phyloP scores from a whole-genome alignment of 2,113 vertebrate genomes.

The western clawed frog (Xenopus tropicalis) region UCB_Xtro_10.0 CM004450.2:12277001-12277500 shows the following conservation, averaged over 20 bases:
- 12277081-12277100: conserved; percentile 93
- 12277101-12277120: conserved; percentile 95
- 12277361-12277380: conserved; percentile 71
- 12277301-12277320: conserved; percentile 54
- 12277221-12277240: conserved; percentile 65
- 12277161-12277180: conserved; percentile 55
- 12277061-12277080: conserved; percentile 79
- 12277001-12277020: conserved; percentile 62
- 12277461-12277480: conserved; percentile 70
- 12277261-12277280: conserved; percentile 65
- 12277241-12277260: conserved; percentile 81
- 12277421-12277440: conserved; percentile 56
- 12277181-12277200: conserved; percentile 70
- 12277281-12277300: conserved; percentile 60
- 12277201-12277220: conserved; percentile 62
- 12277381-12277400: conserved; percentile 66
- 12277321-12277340: conserved; percentile 65
- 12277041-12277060: conserved; percentile 68
- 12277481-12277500: conserved; percentile 64
- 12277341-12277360: conserved; percentile 68
- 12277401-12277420: conserved; percentile 63
- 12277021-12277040: conserved; percentile 63
- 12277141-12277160: conserved; percentile 74
- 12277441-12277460: conserved; percentile 60
- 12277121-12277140: conserved; percentile 92